Percentiles rank a stretch among this genome's conserved stretches.
These are phyloP conservation scores for Patella ulyssiponensis DNA, from an alignment of 2,888 invertebrate species.

Conservation along the genomic window DNA sequence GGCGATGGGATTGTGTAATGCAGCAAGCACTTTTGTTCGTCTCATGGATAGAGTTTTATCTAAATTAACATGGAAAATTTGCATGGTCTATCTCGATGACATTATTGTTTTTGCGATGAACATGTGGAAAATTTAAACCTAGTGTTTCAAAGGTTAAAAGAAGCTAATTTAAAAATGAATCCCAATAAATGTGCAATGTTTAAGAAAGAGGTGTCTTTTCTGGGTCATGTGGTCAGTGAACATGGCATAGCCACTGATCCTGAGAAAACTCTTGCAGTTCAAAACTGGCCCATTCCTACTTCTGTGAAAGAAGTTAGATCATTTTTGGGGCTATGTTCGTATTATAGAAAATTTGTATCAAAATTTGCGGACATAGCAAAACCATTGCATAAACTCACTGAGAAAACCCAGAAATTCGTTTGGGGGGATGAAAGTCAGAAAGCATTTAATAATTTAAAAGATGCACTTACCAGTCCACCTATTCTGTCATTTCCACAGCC, in stretches of 20 bases:
- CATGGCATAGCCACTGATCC: too few relatives aligned
- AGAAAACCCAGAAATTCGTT: slow-evolving; percentile 2
- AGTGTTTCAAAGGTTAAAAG: not conserved
- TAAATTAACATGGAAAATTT: too few relatives aligned
- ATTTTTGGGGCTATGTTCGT: slow-evolving; percentile 15
- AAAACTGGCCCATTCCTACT: slow-evolving; percentile 2
- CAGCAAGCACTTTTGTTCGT: too few relatives aligned
- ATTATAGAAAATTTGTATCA: slow-evolving; percentile 22
- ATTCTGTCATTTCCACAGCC: not conserved
- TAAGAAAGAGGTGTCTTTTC: not conserved
- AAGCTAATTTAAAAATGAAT: not conserved
- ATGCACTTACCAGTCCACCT: not conserved
- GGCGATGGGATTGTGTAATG: too few relatives aligned
- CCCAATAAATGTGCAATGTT: slow-evolving; percentile 8
- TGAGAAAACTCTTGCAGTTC: not conserved
- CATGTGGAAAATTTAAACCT: too few relatives aligned
- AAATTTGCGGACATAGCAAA: too few relatives aligned
- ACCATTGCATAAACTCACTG: slow-evolving; percentile 17
- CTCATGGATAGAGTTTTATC: too few relatives aligned
- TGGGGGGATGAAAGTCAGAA: not conserved
- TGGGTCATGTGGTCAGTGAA: too few relatives aligned
- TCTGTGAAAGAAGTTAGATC: slow-evolving; percentile 1
- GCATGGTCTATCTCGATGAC: too few relatives aligned
- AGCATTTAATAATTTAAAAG: not conserved
- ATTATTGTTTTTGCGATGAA: too few relatives aligned